Evolutionary conservation across 2,113 vertebrate genomes (phyloP), one percentile per base, ranked within the genome.

Genomic region (Sinosuthora webbiana): DNA sequence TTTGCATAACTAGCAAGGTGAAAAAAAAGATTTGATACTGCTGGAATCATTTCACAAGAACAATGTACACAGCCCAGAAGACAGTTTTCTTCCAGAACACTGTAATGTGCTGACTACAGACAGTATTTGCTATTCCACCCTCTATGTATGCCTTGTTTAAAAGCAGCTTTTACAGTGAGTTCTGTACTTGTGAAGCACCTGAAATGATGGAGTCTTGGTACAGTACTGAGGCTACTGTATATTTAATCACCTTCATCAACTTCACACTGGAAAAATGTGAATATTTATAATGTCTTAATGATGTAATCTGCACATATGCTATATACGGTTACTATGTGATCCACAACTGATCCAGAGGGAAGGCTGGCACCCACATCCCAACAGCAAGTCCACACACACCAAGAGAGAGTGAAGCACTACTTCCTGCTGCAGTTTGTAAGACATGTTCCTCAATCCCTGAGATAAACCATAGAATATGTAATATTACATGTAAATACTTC

Each of bases 1-100:
- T 96, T 97, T 97, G 95, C 93, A 56, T 97, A 97, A 94, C 77
- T 63, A 76, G 79, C 81, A 94, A 94, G 90, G 89, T 85, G 94
- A 47, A 91, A 92, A 81, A 33, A 35, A 79, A 73, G 69, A 75
- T 85, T 91, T 33, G 13, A 69, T 77, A 96, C 90, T 56, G 78
- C 70, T 88, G 87, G 89, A 97, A 87, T 71, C 47, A 14, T 83
- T 92, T 91, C 93, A 85, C 78, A 83, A 86, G 53, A 93, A 35
- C 53, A 83, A 90, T 20, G 42, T 57, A 90, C 15, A 68, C 13
- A 68, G 25, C 86, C 19, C 25, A 73, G 89, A 79, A 57, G 22
- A 63, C 20, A 31, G 17, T 42, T 71, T 91, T 67, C 35, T 80
- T 35, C 44, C 82, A 82, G 35, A 55, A 47, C 23, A 33, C 35